Base-by-base conservation (phyloP, 1,140 invertebrate genomes). In the Planococcus citri region DNA sequence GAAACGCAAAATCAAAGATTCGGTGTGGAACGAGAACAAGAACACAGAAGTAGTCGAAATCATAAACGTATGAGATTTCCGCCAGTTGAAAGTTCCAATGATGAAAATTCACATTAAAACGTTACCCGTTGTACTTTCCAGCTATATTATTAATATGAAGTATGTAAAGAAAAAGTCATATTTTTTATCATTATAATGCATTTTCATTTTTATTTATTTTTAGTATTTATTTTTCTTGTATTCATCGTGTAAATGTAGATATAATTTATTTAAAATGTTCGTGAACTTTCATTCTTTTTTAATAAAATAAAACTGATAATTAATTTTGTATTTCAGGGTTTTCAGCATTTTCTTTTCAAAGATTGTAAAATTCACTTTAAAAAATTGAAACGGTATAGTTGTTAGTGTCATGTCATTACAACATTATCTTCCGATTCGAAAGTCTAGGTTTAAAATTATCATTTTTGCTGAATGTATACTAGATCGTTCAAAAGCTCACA, bases 151-250 rank as follows among this genome's bases (percentile, higher is more conserved):
- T 64, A 14, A 4, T 22, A n/a, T 14, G 21, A 27, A 25, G 20
- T 58, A 58, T 20, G 17, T 60, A 22, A 20, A 60, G n/a, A 22
- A 64, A 64, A 64, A 64, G 60, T 64, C 60, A 64, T 64, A 64
- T 64, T 64, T 25, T 6, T 64, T 17, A 25, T 64, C n/a, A n/a
- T n/a, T n/a, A n/a, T 24, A 24, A 64, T 64, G 21, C 60, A 24
- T 64, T 64, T 58, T 27, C 60, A 24, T 64, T 64, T 58, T 27
- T 25, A 64, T 64, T 27, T 24, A 64, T 64, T 64, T 64, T 64
- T 64, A 25, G 10, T 64, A 25, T 64, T 64, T 64, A 25, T 64
- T 64, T 64, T 25, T 64, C 24, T 64, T 64, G 20, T 64, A 64
- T 64, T 64, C 24, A 25, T 64, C 25, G 12, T 64, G 60, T 64